These are phyloP conservation scores for Clarias platycephalus DNA, from an alignment of 2,797 vertebrate genomes.

Conservation along the genomic window DNA sequence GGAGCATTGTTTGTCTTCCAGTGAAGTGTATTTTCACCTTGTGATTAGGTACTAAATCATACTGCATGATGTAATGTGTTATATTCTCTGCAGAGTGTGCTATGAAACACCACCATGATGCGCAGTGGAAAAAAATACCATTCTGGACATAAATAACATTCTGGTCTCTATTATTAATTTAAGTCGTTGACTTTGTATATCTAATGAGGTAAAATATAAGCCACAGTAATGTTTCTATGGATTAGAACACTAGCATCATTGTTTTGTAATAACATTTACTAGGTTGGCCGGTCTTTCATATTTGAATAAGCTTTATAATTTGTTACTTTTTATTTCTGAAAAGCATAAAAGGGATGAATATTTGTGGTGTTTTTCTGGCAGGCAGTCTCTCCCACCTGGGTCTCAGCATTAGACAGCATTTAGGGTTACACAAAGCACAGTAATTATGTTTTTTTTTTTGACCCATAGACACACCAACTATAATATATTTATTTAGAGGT, in stretches of 20 bases:
- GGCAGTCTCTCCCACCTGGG: background rate
- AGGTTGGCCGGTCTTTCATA: background rate
- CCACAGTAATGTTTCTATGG: background rate
- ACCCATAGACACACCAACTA: background rate
- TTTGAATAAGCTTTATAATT: background rate
- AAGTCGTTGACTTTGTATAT: too few relatives aligned
- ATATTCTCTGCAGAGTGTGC: background rate
- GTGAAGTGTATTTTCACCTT: conserved; percentile 9
- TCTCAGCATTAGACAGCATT: background rate
- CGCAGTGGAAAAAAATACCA: background rate
- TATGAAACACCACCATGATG: background rate
- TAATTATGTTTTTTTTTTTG: background rate
- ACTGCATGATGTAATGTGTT: background rate
- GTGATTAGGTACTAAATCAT: background rate
- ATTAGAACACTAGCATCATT: background rate
- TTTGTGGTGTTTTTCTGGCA: background rate
- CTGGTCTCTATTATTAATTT: background rate
- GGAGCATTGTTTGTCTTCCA: conserved; percentile 1
- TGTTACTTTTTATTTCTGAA: conserved; percentile 8
- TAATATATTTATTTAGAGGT: background rate
- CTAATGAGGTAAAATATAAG: background rate
- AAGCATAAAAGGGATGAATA: conserved; percentile 12
- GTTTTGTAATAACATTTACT: background rate
- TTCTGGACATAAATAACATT: background rate
- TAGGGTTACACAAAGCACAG: background rate